These are phyloP conservation scores for Rhinoraja longicauda DNA, from an alignment of 2,797 vertebrate species.

Conservation along the genomic window DNA sequence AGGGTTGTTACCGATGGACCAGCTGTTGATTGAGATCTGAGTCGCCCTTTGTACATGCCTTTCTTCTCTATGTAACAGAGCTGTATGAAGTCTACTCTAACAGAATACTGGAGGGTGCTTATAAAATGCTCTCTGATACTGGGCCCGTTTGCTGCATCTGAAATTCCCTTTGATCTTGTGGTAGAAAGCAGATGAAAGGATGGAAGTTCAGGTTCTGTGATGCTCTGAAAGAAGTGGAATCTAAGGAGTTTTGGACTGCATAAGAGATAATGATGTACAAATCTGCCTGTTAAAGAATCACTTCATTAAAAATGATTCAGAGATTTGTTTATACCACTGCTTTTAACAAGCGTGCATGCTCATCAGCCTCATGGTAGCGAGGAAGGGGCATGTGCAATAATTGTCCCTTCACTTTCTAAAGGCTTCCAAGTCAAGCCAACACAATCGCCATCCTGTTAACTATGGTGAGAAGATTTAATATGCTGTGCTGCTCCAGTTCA, in stretches of 20 bases:
- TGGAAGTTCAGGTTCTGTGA: too few species aligned
- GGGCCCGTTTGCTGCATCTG: not conserved
- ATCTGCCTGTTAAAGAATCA: not conserved
- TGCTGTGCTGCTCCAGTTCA: not conserved
- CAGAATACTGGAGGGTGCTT: conserved; percentile 1
- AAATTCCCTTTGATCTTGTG: conserved; percentile 3
- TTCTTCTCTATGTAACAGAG: not conserved
- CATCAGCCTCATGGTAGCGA: not conserved
- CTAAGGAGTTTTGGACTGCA: not conserved
- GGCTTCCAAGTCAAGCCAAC: not conserved
- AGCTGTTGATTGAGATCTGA: not conserved
- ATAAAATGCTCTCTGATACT: conserved; percentile 3
- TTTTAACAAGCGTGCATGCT: not conserved
- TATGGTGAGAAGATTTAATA: not conserved
- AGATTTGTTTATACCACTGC: not conserved
- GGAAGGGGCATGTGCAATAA: not conserved
- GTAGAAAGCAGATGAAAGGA: conserved; percentile 1
- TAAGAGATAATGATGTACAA: not conserved
- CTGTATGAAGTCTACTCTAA: not conserved
- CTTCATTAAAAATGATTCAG: not conserved
- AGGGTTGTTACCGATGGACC: not conserved
- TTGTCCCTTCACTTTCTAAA: not conserved
- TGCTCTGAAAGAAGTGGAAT: not conserved
- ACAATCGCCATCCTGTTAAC: not conserved
- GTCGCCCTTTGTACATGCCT: not conserved